Base-by-base conservation (phyloP, 2,113 vertebrate species). In the Percopsis transmontana region DNA sequence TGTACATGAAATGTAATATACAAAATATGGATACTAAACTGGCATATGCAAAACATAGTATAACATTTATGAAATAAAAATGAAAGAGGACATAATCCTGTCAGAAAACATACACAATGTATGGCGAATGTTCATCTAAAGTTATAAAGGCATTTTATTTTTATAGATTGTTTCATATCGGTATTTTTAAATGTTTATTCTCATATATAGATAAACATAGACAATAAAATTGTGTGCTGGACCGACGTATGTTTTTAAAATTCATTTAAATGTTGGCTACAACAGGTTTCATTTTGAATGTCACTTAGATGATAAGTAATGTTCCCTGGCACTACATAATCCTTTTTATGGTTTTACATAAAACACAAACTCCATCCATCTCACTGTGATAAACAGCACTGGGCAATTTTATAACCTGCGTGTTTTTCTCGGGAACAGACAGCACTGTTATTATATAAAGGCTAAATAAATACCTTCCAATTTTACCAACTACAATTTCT, bases 211-310 rank as follows among this genome's bases (percentile, higher is more conserved):
- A n/a, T n/a, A n/a, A n/a, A n/a, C n/a, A n/a, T n/a, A 33, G 8
- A 33, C 5, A 33, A 6, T 33, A 33, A 4, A 33, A 33, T 33
- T 33, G 27, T 33, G 27, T 33, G 27, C 27, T 33, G 27, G 27
- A 33, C 27, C 8, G 45, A 15, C 2, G 10, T 51, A 23, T 70
- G 39, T 38, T 61, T 40, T 12, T 70, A 13, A 51, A 41, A 67
- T 40, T 15, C 2, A n/a, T 66, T 57, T 39, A 13, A 10, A 45
- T 56, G 2, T 56, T 33, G 24, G 42, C 45, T 67, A 48, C 40
- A 48, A 16, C 19, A 51, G 7, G 18, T 67, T 66, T 54, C 13
- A 57, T 57, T 50, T 58, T 50, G 20, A 51, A 62, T 38, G 60
- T 51, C 60, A 61, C 44, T 44, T 27, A 61, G 20, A 15, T 27